These are phyloP conservation scores for Apteryx mantelli DNA, from an alignment of 2,113 vertebrate species.

Conservation along the genomic window DNA sequence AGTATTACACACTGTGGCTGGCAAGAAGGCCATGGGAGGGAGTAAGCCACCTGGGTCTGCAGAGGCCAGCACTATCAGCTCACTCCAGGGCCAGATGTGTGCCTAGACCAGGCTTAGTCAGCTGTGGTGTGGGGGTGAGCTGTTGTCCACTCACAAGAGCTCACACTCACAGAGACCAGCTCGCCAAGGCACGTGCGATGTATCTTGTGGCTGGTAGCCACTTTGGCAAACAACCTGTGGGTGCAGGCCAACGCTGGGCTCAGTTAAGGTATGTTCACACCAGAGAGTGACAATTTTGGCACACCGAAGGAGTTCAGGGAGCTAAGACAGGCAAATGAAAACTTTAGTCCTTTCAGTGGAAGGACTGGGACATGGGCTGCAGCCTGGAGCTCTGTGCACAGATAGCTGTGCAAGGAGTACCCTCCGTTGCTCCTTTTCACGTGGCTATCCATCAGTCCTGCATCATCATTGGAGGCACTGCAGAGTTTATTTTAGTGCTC, in stretches of 20 bases:
- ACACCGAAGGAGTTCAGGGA: neutral
- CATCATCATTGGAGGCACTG: neutral
- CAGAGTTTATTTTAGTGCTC: neutral
- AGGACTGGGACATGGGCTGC: rapidly evolving
- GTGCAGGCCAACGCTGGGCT: neutral
- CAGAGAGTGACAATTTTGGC: neutral
- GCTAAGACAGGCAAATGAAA: neutral
- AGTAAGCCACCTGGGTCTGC: neutral
- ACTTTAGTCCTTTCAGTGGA: neutral
- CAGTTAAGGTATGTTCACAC: neutral
- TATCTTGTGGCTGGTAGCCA: neutral
- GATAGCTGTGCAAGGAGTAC: neutral
- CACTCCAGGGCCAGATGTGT: neutral
- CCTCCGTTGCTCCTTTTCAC: neutral
- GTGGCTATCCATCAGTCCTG: neutral
- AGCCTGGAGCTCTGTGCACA: neutral
- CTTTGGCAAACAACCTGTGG: neutral
- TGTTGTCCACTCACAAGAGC: neutral
- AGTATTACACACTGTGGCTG: neutral
- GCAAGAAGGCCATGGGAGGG: neutral
- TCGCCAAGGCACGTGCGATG: rapidly evolving
- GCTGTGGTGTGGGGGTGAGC: neutral
- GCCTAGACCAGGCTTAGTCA: neutral
- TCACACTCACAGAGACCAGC: neutral
- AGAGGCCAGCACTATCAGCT: neutral